Evolutionary conservation across 2,888 invertebrate genomes (phyloP).

Genomic region (Gerris lacustris): DNA sequence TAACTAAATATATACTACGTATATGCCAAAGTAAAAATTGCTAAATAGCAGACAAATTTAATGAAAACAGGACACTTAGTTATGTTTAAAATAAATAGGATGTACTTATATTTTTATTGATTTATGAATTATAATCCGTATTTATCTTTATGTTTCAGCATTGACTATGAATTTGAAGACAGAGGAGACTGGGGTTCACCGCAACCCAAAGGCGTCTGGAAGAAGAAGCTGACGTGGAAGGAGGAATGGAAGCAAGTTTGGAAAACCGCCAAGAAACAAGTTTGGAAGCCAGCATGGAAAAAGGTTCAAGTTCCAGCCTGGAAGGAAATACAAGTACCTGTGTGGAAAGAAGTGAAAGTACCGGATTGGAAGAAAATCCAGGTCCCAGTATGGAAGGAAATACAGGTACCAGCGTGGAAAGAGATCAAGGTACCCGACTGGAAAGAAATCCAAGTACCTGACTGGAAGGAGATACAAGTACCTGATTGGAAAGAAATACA

Average conservation of each 20-base stretch:
- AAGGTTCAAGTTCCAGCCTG: slow-evolving; percentile 51
- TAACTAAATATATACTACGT: no score
- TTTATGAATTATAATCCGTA: no score
- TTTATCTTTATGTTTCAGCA: slow-evolving; percentile 18
- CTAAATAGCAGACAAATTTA: no score
- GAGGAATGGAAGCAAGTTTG: slow-evolving; percentile 60
- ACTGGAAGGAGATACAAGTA: slow-evolving; percentile 51
- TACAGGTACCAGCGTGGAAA: slow-evolving; percentile 57
- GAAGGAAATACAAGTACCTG: slow-evolving; percentile 43
- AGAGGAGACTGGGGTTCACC: slow-evolving; percentile 7
- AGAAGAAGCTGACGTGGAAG: slow-evolving; percentile 73
- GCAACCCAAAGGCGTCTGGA: slow-evolving; percentile 37
- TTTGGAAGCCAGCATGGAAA: slow-evolving; percentile 62
- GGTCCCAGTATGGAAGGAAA: slow-evolving; percentile 58
- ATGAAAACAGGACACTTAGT: no score
- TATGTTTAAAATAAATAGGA: no score
- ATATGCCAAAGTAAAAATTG: no score
- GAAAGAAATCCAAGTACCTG: slow-evolving; percentile 53
- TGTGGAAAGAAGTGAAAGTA: slow-evolving; percentile 69
- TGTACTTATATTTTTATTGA: no score
- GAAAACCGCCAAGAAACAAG: slow-evolving; percentile 56
- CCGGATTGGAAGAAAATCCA: slow-evolving; percentile 64
- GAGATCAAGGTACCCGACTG: slow-evolving; percentile 57
- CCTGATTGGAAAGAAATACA: slow-evolving; percentile 53
- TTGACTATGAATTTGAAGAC: slow-evolving; percentile 18